A percentile compares a stretch with the other conserved stretches of the same genome.
Conservation (phyloP, 2,888 invertebrate genomes). For the Lypha dubia region DNA sequence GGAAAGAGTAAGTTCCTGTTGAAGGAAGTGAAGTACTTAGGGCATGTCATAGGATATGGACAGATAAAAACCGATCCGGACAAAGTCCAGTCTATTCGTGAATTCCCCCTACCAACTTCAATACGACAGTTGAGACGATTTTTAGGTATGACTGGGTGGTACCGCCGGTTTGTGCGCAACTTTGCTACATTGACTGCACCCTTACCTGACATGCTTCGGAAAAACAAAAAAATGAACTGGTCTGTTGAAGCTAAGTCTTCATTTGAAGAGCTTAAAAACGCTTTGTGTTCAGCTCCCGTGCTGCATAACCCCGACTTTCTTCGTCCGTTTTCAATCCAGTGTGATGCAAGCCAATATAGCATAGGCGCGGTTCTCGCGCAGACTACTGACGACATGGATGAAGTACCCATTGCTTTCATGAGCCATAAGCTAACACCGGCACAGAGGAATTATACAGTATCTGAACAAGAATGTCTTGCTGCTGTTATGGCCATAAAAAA, state of each 20-base stretch:
- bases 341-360: conserved; percentile 5
- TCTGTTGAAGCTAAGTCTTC: conserved; percentile 2
- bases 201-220: background rate
- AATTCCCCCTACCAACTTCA: conserved; percentile 46
- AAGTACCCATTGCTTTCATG: conserved; percentile 3
- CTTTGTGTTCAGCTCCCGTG: background rate
- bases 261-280: conserved; percentile 4
- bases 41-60: conserved; percentile 13
- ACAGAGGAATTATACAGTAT: conserved; percentile 18
- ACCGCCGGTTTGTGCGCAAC: conserved; percentile 22
- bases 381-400: background rate
- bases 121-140: conserved; percentile 44
- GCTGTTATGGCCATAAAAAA: conserved; percentile 12
- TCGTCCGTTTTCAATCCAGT: conserved; percentile 19
- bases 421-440: background rate
- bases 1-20: conserved; percentile 6
- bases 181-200: background rate
- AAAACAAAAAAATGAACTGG: background rate
- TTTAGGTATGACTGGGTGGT: conserved; percentile 43
- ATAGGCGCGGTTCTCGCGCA: background rate
- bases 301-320: conserved; percentile 18
- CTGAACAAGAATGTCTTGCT: conserved; percentile 29
- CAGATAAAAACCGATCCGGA: conserved; percentile 41
- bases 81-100: conserved; percentile 37
- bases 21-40: conserved; percentile 9